Conservation (phyloP, 2,797 vertebrate genomes). For the Pseudopleuronectes americanus region DNA sequence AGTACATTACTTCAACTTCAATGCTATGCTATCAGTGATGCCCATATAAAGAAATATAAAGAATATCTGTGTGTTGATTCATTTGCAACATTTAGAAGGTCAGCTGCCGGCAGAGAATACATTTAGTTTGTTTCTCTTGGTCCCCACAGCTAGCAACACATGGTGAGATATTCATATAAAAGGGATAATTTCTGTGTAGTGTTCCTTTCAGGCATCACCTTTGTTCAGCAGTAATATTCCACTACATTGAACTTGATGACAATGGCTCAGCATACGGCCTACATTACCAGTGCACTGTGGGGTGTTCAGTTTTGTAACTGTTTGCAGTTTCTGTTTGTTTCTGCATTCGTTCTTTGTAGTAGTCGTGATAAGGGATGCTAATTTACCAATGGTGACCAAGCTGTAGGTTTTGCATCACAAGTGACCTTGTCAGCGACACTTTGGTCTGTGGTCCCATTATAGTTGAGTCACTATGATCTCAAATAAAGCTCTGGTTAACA, state of each 20-base stretch:
- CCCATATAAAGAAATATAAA: neutral
- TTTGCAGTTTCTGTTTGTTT: conserved; percentile 18
- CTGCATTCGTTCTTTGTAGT: neutral
- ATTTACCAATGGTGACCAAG: neutral
- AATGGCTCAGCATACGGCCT: conserved; percentile 24
- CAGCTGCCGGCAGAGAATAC: neutral
- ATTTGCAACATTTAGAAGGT: conserved; percentile 19
- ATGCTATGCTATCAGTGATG: neutral
- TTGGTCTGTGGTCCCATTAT: conserved; percentile 10
- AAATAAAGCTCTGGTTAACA: conserved; percentile 28
- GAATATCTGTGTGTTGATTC: conserved; percentile 1
- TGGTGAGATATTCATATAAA: conserved; percentile 4
- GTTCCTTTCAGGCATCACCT: conserved; percentile 29
- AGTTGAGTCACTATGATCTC: neutral
- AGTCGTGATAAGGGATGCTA: neutral
- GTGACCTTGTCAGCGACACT: conserved; percentile 2
- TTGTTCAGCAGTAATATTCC: conserved; percentile 24
- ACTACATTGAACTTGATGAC: conserved; percentile 28
- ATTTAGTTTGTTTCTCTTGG: neutral
- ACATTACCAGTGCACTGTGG: neutral
- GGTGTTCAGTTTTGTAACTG: neutral
- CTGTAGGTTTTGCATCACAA: neutral
- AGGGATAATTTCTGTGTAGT: conserved; percentile 5
- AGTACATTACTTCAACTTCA: neutral
- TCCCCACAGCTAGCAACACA: neutral